Conservation (phyloP, 1,140 invertebrate species). For the Caerostris darwini region DNA sequence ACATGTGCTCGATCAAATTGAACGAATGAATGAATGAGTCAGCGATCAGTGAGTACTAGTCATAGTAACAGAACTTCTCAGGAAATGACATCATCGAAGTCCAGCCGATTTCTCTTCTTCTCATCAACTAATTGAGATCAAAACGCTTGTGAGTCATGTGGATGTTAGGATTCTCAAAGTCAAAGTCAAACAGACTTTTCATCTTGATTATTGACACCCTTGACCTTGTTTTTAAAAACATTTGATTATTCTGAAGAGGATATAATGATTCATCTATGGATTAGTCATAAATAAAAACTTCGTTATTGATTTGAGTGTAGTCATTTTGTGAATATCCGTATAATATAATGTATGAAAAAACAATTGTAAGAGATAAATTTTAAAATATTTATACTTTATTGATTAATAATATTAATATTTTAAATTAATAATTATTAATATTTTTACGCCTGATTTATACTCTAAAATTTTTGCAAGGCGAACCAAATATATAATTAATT, state of each 20-base stretch:
- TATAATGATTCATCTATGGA: not conserved
- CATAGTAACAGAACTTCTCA: not conserved
- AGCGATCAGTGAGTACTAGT: not conserved
- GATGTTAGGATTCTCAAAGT: not conserved
- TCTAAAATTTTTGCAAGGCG: too few relatives aligned
- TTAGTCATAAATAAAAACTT: not conserved
- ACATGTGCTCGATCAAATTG: not conserved
- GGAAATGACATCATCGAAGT: not conserved
- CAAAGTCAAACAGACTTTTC: not conserved
- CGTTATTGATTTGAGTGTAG: not conserved
- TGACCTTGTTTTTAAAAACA: not conserved
- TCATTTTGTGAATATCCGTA: not conserved
- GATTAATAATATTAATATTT: too few relatives aligned
- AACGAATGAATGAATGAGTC: constrained; percentile 7
- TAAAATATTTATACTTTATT: too few relatives aligned
- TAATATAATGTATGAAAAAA: too few relatives aligned
- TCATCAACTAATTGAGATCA: not conserved
- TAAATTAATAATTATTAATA: too few relatives aligned
- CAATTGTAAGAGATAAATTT: too few relatives aligned
- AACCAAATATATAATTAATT: too few relatives aligned
- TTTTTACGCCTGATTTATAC: too few relatives aligned
- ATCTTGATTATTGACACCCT: not conserved
- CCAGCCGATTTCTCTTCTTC: not conserved
- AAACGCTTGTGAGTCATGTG: not conserved
- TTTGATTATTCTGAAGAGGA: not conserved